Evolutionary conservation across 2,113 vertebrate species (phyloP).

Genomic region (Otus sunia): DNA sequence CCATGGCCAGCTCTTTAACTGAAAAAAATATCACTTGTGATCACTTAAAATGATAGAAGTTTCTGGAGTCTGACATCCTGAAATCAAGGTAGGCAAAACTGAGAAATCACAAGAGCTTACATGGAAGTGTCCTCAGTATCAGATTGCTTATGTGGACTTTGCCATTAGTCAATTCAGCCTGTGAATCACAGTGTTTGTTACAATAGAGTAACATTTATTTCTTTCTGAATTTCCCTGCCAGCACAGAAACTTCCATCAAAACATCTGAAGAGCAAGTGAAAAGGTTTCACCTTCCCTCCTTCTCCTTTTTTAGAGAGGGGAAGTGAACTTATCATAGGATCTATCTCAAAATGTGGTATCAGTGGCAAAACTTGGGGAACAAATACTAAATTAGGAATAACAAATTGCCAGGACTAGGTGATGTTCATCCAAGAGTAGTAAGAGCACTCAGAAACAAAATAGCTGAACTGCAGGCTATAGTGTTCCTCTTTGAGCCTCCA

Average conservation of each 20-base stretch:
- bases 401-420: neutral
- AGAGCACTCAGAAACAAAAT: neutral
- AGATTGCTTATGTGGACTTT: neutral
- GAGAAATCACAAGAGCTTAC: neutral
- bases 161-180: neutral
- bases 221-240: neutral
- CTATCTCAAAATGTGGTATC: neutral
- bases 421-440: neutral
- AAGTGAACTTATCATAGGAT: neutral
- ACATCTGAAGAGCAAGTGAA: neutral
- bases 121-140: neutral
- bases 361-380: neutral
- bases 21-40: neutral
- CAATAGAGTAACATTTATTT: neutral
- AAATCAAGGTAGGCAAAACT: neutral
- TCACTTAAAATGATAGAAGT: neutral
- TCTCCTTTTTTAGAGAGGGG: neutral
- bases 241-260: neutral
- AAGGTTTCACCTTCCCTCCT: neutral
- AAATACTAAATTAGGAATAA: neutral
- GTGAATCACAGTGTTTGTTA: slow-evolving; percentile 12
- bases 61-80: neutral
- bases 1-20: neutral
- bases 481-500: neutral
- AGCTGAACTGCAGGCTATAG: neutral